Percentiles rank a stretch among this genome's conserved stretches.
phyloP scores from a whole-genome alignment of 2,888 invertebrate genomes.

The Phyllotreta striolata region DNA sequence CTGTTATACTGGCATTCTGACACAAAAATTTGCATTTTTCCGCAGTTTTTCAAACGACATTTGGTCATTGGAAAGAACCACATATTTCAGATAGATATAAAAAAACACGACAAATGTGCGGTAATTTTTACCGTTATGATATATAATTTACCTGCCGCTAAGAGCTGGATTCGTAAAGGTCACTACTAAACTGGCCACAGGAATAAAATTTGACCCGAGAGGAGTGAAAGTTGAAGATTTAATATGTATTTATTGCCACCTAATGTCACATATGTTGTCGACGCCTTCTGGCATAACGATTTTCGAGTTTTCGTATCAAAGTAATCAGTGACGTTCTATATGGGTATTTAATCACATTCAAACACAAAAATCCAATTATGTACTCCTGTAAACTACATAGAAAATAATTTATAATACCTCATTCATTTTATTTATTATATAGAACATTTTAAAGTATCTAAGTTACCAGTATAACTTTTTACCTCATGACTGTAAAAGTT shows the following conservation, averaged over 20 bases:
- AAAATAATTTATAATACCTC: too few relatives aligned
- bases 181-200: constrained; percentile 25
- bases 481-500: too few relatives aligned
- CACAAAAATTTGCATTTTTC: constrained; percentile 12
- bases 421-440: too few relatives aligned
- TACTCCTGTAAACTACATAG: too few relatives aligned
- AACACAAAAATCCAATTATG: too few relatives aligned
- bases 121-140: constrained; percentile 18
- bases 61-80: constrained; percentile 26
- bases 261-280: constrained; percentile 32
- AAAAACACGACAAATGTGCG: constrained; percentile 15
- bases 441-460: too few relatives aligned
- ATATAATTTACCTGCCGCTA: constrained; percentile 18
- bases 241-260: constrained; percentile 32
- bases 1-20: constrained; percentile 17
- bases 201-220: constrained; percentile 30
- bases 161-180: constrained; percentile 26
- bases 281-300: constrained; percentile 27
- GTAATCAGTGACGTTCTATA: constrained; percentile 4
- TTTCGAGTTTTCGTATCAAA: constrained; percentile 18
- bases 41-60: constrained; percentile 20
- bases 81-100: constrained; percentile 16
- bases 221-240: constrained; percentile 32
- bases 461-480: too few relatives aligned
- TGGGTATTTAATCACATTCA: too few relatives aligned